Evolutionary conservation across 2,113 vertebrate species (phyloP), one percentile per base, ranked within the genome.

Genomic region (Caranx melampygus): DNA sequence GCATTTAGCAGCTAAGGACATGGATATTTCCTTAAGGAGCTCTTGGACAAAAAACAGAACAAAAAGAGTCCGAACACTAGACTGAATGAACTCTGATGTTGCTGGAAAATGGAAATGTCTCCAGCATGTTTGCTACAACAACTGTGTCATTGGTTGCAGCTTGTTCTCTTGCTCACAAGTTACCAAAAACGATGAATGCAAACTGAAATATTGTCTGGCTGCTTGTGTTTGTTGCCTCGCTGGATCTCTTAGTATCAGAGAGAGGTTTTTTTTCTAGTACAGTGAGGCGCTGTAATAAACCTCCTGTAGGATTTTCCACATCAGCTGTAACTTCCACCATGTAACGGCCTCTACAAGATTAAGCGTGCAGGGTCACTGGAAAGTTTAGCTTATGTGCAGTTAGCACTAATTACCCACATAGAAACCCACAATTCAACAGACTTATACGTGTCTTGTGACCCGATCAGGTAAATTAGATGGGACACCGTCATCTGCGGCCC

Each of bases 291-390:
- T 18, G 65, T 54, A 60, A 70, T 77, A 55, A 88, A 59, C 20
- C 78, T 78, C 59, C 63, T 33, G 72, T 13, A 47, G 76, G 82
- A 84, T 86, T 89, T 89, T 89, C 75, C 87, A 88, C 75, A 62
- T 84, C 82, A 79, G 79, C 76, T 82, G 78, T 42, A 79, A 58
- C 71, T 67, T 80, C 72, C 35, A 68, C 18, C 3, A 51, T 55
- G 60, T 79, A 68, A 71, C 49, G 5, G 16, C 72, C 66, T 85
- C 70, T n/a, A 76, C 45, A n/a, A 85, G 88, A 91, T 89, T 87
- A 87, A 82, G 37, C 5, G 21, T 75, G 72, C 58, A 75, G 87
- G 79, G 85, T 90, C 86, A 86, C 75, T 85, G 90, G 87, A 84
- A 87, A 86, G 67, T 89, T 84, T 66, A 49, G 75, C 69, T 65